Evolutionary conservation across 2,797 vertebrate species (phyloP).

Genomic region (Rousettus madagascariensis): DNA sequence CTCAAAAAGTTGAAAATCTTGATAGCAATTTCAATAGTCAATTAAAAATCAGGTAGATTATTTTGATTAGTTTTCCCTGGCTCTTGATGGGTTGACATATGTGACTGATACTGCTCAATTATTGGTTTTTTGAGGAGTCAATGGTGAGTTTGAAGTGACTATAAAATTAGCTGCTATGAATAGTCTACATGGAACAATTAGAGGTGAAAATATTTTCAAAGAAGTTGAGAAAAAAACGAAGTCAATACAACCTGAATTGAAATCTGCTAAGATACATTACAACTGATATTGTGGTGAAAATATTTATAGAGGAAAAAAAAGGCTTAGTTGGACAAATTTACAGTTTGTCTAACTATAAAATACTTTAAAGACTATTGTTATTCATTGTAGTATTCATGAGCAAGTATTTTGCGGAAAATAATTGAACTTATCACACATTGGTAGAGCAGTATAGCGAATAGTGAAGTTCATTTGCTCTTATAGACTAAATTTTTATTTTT

Average conservation of each 20-base stretch:
- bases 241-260: background rate
- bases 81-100: background rate
- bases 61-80: slow-evolving; percentile 5
- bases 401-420: slow-evolving; percentile 30
- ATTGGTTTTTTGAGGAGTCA: background rate
- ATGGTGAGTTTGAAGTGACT: background rate
- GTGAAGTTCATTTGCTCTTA: background rate
- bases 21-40: background rate
- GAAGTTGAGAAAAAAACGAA: background rate
- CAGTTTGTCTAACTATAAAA: background rate
- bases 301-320: slow-evolving; percentile 4
- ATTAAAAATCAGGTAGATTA: background rate
- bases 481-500: background rate
- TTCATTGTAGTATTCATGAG: background rate
- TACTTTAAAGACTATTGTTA: background rate
- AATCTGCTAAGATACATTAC: slow-evolving; percentile 3
- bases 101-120: background rate
- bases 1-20: background rate
- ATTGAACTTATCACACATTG: background rate
- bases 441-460: background rate
- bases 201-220: slow-evolving; percentile 2
- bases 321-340: background rate
- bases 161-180: background rate
- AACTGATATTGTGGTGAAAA: background rate
- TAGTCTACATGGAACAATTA: background rate